phyloP scores from a whole-genome alignment of 1,140 invertebrate genomes.

The Aphidius gifuensis region DNA sequence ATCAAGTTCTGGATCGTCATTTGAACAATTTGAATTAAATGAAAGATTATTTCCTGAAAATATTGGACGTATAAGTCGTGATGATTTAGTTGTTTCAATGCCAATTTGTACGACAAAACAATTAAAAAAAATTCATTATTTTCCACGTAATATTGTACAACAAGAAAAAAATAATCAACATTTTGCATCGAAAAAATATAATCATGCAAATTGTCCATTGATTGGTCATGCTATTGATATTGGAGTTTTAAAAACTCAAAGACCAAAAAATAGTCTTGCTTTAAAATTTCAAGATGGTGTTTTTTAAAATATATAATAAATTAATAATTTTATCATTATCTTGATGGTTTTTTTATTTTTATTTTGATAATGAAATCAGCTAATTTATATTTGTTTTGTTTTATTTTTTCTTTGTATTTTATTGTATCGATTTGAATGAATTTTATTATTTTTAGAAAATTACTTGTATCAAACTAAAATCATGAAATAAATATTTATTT shows the following conservation, averaged over 20 bases:
- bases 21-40: conserved; percentile 41
- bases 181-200: conserved; percentile 26
- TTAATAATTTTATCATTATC: conserved; percentile 8
- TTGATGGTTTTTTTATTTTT: not conserved
- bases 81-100: conserved; percentile 39
- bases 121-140: conserved; percentile 41
- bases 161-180: conserved; percentile 29
- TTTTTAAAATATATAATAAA: conserved; percentile 24
- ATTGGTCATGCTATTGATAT: conserved; percentile 43
- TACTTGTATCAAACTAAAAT: too few species aligned
- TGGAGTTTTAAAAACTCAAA: conserved; percentile 32
- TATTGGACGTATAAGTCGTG: conserved; percentile 27
- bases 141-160: conserved; percentile 38
- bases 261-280: conserved; percentile 39
- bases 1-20: conserved; percentile 32
- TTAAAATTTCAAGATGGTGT: conserved; percentile 40
- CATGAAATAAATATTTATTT: too few species aligned
- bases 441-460: too few species aligned
- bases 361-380: not conserved
- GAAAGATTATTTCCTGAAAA: conserved; percentile 42
- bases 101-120: conserved; percentile 35
- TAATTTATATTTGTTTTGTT: not conserved
- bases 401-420: too few species aligned
- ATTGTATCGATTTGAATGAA: too few species aligned
- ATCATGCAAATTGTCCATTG: conserved; percentile 35